A percentile compares a stretch with the other conserved stretches of the same genome.
These are phyloP conservation scores for Danaus melanippus DNA, from an alignment of 1,140 invertebrate species.

Conservation along the genomic window DNA sequence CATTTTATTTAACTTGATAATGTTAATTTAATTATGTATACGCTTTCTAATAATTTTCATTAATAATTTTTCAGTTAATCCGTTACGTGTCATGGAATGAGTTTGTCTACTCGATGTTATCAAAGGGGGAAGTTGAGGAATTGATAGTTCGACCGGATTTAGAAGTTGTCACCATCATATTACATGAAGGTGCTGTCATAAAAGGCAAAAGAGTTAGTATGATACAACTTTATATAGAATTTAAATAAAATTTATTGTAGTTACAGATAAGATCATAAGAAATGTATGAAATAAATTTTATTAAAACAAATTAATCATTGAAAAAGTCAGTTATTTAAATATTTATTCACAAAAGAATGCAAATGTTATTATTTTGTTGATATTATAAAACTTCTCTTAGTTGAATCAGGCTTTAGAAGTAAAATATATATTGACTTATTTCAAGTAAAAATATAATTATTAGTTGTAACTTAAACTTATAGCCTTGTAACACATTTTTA, in stretches of 20 bases:
- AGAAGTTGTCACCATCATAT: slow-evolving; percentile 86
- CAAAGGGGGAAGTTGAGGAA: slow-evolving; percentile 93
- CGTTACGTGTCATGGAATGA: slow-evolving; percentile 94
- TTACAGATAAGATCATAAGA: too few species aligned
- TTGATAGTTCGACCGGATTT: slow-evolving; percentile 87
- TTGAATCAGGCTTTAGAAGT: too few species aligned
- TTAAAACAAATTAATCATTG: too few species aligned
- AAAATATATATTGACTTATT: too few species aligned
- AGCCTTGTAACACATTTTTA: slow-evolving; percentile 14
- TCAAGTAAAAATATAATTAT: too few species aligned
- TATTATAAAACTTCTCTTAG: too few species aligned
- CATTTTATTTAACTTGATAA: slow-evolving; percentile 1
- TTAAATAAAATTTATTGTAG: slow-evolving; percentile 5
- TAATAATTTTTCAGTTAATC: slow-evolving; percentile 49
- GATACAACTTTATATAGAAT: slow-evolving; percentile 5
- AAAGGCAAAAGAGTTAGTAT: slow-evolving; percentile 82
- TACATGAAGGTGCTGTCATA: slow-evolving; percentile 89
- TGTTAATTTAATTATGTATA: background rate
- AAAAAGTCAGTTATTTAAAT: too few species aligned
- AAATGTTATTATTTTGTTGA: too few species aligned
- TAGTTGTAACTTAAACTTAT: too few species aligned
- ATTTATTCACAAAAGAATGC: too few species aligned
- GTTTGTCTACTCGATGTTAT: slow-evolving; percentile 93
- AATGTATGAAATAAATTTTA: too few species aligned
- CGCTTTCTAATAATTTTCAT: background rate